phyloP scores from a whole-genome alignment of 2,797 vertebrate species.

The Falco rusticolus region DNA sequence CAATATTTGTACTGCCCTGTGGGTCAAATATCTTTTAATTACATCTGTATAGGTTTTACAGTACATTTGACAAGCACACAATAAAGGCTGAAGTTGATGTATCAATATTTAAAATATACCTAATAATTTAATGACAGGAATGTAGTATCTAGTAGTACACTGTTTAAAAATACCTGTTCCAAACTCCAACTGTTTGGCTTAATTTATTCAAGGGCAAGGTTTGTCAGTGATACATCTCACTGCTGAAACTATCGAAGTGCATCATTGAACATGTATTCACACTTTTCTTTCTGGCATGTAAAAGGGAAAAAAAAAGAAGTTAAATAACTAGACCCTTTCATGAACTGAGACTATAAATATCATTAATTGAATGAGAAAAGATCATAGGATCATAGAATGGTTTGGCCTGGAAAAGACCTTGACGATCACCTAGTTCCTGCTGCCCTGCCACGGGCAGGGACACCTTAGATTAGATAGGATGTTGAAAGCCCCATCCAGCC shows the following conservation, averaged over 20 bases:
- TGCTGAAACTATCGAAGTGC: not conserved
- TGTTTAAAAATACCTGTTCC: not conserved
- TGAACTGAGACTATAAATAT: not conserved
- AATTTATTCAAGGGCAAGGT: not conserved
- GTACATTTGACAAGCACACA: not conserved
- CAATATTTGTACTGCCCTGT: not conserved
- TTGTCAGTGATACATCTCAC: not conserved
- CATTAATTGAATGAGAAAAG: not conserved
- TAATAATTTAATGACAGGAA: not conserved
- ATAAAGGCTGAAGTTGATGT: not conserved
- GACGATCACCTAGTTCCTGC: too few species aligned
- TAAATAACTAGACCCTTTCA: not conserved
- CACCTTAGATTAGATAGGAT: too few species aligned
- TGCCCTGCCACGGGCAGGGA: too few species aligned
- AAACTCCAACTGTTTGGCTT: not conserved
- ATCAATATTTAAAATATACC: not conserved
- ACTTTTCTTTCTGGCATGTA: not conserved
- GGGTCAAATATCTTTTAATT: not conserved
- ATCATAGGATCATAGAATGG: too few species aligned
- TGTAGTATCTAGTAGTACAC: not conserved
- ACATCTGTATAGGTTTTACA: not conserved
- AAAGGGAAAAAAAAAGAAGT: not conserved
- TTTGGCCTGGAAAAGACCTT: too few species aligned
- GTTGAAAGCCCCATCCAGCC: too few species aligned
- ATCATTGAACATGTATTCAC: not conserved